Conservation (phyloP, 1,140 invertebrate species). For the Ladona fulva region DNA sequence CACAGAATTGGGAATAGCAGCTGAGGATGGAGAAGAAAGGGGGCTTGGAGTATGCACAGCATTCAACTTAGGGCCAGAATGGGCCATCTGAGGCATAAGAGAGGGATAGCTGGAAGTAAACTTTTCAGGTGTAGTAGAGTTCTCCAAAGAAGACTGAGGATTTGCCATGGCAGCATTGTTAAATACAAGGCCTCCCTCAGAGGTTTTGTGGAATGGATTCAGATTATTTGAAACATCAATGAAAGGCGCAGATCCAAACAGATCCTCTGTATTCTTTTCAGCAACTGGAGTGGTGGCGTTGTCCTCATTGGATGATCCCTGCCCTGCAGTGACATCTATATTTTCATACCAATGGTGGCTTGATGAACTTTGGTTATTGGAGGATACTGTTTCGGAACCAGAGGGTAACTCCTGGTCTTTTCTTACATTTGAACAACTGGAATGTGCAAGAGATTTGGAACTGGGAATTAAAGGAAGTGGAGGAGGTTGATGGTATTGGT, state of each 20-base stretch:
- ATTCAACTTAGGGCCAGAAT: constrained; percentile 21
- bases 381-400: not conserved
- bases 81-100: not conserved
- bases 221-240: constrained; percentile 30
- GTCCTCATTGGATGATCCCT: constrained; percentile 21
- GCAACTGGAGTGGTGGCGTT: not conserved
- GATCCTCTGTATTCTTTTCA: constrained; percentile 32
- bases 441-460: not conserved
- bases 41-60: constrained; percentile 22
- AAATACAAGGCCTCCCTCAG: constrained; percentile 24
- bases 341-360: constrained; percentile 23
- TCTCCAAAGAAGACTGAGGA: constrained; percentile 16
- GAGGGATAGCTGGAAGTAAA: not conserved
- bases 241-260: constrained; percentile 49
- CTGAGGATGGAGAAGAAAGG: constrained; percentile 22
- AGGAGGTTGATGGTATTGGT: not conserved
- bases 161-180: constrained; percentile 14
- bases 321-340: constrained; percentile 23
- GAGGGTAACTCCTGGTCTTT: not conserved
- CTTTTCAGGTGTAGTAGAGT: not conserved
- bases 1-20: constrained; percentile 18
- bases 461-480: not conserved
- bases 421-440: not conserved
- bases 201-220: constrained; percentile 31
- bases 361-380: not conserved